Evolutionary conservation across 2,888 invertebrate genomes (phyloP).

Genomic region (Trypoxylon attenuatum): DNA sequence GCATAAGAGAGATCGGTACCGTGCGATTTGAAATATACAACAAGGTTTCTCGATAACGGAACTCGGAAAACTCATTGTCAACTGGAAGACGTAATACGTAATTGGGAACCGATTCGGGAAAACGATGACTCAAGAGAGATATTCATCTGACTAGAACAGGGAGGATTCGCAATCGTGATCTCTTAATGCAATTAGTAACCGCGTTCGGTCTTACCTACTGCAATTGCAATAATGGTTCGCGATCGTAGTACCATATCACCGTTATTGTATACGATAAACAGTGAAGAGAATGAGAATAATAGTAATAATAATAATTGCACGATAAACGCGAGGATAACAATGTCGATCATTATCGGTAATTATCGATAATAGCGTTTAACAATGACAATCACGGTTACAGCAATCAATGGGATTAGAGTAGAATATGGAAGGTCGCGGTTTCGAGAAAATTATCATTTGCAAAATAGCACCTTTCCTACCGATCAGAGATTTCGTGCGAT

Average conservation of each 20-base stretch:
- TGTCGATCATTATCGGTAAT: conserved; percentile 28
- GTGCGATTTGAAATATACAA: too few species aligned
- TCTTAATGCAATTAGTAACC: too few species aligned
- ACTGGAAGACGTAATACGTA: too few species aligned
- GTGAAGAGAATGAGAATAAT: conserved; percentile 8
- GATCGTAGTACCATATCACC: conserved; percentile 16
- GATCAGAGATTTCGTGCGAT: conserved; percentile 54
- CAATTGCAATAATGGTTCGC: conserved; percentile 14
- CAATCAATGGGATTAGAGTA: conserved; percentile 30
- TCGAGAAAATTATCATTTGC: conserved; percentile 43
- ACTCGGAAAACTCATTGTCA: too few species aligned
- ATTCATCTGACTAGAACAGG: too few species aligned
- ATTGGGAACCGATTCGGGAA: too few species aligned
- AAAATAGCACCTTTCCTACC: conserved; percentile 67
- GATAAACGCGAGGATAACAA: conserved; percentile 7
- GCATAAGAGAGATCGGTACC: too few species aligned
- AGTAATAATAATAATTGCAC: conserved; percentile 11
- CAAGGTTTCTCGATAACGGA: too few species aligned
- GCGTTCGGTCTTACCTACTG: conserved; percentile 10
- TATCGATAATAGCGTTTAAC: conserved; percentile 26
- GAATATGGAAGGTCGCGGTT: conserved; percentile 25
- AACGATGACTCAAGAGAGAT: too few species aligned
- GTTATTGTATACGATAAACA: conserved; percentile 4
- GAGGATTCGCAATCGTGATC: too few species aligned
- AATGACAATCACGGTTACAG: conserved; percentile 34